Evolutionary conservation across 2,888 invertebrate species (phyloP), one percentile per base, ranked within the genome.

Genomic region (Hoplodrina blanda): DNA sequence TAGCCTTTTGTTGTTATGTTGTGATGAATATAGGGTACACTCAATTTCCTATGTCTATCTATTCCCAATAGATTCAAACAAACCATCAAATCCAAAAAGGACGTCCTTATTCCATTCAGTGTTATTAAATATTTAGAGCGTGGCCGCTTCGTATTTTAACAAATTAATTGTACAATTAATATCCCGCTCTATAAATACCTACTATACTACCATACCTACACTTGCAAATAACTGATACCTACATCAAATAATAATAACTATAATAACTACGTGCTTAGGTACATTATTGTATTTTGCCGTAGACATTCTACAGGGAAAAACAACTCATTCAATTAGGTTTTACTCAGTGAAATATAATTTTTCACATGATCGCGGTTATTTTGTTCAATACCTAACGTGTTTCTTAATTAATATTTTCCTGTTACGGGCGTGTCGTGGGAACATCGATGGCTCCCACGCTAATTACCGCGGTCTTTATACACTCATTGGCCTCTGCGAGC

Each of bases 361-460:
- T 78, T 75, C 77, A 71, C 75, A 74, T 84, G 52, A 82, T 81
- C 72, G 84, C 79, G 73, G 83, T 80, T 85, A 80, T 82, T 83
- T 79, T 76, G 69, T 76, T 81, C 77, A 87, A 72, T 80, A 84
- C 72, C 70, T 77, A 74, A 85, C 87, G 82, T 88, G 87, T 90
- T 89, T 89, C 83, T 87, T 89, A 91, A 90, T 91, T 90, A 89
- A 87, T 90, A 91, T 92, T 92, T 91, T 91, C 91, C 91, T 91
- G 90, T 88, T 88, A 86, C 87, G 90, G 88, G 81, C 86, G 83
- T 86, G 87, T 88, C 93, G 94, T 95, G 95, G 90, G 95, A 95
- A 94, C 88, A 79, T 74, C 84, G 80, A 78, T 80, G 86, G 86
- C 91, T 95, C 95, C 93, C 94, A 95, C 95, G 94, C 91, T 93